These are phyloP conservation scores for Taxidea taxus DNA, from an alignment of 2,113 vertebrate genomes.

Conservation along the genomic window DNA sequence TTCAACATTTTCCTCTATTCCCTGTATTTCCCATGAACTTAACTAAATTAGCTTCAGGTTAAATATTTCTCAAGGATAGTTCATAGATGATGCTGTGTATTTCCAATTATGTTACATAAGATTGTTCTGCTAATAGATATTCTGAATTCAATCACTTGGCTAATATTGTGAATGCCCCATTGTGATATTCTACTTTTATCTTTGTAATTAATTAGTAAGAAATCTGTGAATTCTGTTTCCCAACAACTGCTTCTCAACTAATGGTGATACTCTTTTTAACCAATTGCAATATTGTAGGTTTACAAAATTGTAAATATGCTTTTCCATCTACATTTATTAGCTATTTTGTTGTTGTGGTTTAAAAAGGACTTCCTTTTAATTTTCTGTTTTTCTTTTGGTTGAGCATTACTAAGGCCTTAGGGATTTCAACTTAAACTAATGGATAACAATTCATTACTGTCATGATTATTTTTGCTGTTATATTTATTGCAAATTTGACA, in stretches of 20 bases:
- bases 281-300: neutral
- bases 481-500: neutral
- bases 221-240: neutral
- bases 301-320: neutral
- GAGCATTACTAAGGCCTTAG: neutral
- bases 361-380: neutral
- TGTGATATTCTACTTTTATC: neutral
- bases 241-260: neutral
- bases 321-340: neutral
- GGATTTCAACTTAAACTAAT: neutral
- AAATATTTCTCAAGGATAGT: neutral
- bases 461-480: neutral
- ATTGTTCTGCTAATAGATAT: neutral
- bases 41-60: neutral
- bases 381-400: neutral
- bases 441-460: neutral
- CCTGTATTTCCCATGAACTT: neutral
- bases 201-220: constrained; percentile 1
- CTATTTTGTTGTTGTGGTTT: neutral
- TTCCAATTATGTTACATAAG: neutral
- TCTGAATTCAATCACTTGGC: neutral
- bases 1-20: neutral
- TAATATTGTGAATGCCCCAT: neutral
- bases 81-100: neutral
- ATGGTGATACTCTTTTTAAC: neutral